Evolutionary conservation across 1,140 invertebrate genomes (phyloP).

Genomic region (Drosophila elegans): DNA sequence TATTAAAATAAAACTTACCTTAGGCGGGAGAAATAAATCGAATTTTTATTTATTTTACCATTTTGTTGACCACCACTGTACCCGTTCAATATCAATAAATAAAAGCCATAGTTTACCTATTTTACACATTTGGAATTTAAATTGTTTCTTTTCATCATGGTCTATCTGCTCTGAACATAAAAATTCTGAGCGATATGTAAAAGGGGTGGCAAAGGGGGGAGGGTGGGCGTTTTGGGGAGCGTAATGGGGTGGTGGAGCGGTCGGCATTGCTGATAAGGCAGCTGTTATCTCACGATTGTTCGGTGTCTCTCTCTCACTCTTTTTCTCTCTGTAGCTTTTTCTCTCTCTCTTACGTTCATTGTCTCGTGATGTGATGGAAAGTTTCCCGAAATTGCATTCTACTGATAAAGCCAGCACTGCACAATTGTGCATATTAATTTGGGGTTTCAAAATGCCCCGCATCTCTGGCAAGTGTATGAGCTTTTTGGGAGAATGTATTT

Average conservation of each 20-base stretch:
- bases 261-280: constrained; percentile 48
- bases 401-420: constrained; percentile 64
- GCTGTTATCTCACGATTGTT: constrained; percentile 41
- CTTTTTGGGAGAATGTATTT: constrained; percentile 20
- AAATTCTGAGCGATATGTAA: neutral
- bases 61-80: constrained; percentile 8
- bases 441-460: constrained; percentile 14
- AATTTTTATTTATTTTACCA: neutral
- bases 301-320: constrained; percentile 1
- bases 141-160: constrained; percentile 32
- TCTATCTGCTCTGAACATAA: constrained; percentile 10
- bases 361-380: constrained; percentile 69
- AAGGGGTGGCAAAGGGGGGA: neutral
- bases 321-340: neutral
- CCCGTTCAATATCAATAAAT: constrained; percentile 51
- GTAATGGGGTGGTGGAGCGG: neutral
- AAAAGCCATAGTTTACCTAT: constrained; percentile 49
- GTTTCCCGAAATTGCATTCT: constrained; percentile 70
- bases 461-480: neutral
- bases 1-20: no score
- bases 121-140: constrained; percentile 53
- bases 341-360: constrained; percentile 32
- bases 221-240: constrained; percentile 1
- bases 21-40: no score
- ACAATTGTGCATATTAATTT: constrained; percentile 42